Base-by-base conservation (phyloP, 2,113 vertebrate species). In the Tor tambroides region DNA sequence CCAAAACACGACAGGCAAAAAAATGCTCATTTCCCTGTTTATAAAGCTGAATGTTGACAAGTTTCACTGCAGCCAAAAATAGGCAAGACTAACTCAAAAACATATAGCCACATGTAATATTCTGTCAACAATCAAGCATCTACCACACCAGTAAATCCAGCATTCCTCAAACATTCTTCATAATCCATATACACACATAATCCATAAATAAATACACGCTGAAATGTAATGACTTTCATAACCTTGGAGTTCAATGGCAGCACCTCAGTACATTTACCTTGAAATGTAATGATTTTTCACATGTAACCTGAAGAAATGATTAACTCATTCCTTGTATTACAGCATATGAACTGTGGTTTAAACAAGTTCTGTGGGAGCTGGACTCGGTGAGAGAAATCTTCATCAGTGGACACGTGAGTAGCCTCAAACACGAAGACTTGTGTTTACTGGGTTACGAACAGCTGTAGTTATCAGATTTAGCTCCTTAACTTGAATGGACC, bases 271-370 rank as follows among this genome's bases (percentile, higher is more conserved):
- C 26, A 32, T 65, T 82, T 51, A 46, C 43, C 46, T 30, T 11
- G 43, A 26, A 76, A 35, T 43, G 6, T 49, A 77, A 63, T 6
- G 10, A 69, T 38, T 69, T 56, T 38, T 41, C 21, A 69, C 30
- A 5, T 32, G 49, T 30, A 74, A 67, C 3, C 19, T 67, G 32
- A 38, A 49, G 61, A 14, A 54, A 71, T 61, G 59, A 65, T 85
- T 69, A 74, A 56, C 83, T 19, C 6, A 6, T 38, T 38, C 90
- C 51, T 72, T 90, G 49, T 41, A 32, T 92, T 92, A 15, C 90
- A 98, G 98, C 96, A 76, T 99, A 98, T 90, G 98, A 99, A 90
- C 96, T 99, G 79, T 99, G 98, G 98, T 99, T 99, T 93, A 99
- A 99, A 91, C 97, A 99, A 92, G 97, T 99, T 87, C 92, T 99